A percentile compares a stretch with the other conserved stretches of the same genome.
Evolutionary conservation across 2,113 vertebrate species (phyloP).

Genomic region (Xerus inauris): DNA sequence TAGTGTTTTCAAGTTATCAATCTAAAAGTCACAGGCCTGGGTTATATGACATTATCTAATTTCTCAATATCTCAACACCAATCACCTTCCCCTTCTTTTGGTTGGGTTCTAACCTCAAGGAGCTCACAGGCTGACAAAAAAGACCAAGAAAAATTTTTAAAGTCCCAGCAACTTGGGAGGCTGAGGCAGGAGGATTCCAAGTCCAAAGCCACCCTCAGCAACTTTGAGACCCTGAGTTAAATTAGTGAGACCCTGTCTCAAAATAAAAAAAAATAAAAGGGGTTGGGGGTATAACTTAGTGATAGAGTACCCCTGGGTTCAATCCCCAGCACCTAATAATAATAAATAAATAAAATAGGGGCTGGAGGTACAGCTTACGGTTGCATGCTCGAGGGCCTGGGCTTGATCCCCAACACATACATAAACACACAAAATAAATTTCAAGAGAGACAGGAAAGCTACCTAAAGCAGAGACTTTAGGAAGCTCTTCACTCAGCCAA

Average conservation of each 20-base stretch:
- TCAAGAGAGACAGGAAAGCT: neutral
- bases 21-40: neutral
- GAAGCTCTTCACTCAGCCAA: neutral
- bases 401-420: too few relatives aligned
- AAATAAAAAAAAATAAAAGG: too few relatives aligned
- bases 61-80: neutral
- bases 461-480: neutral
- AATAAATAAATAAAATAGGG: too few relatives aligned
- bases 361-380: too few relatives aligned
- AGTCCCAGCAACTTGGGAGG: neutral
- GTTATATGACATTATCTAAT: neutral
- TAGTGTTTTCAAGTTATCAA: neutral
- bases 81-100: neutral
- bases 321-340: too few relatives aligned
- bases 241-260: too few relatives aligned
- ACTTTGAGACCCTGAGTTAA: too few relatives aligned
- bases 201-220: too few relatives aligned
- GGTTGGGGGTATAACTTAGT: too few relatives aligned
- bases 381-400: too few relatives aligned
- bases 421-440: neutral
- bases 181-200: too few relatives aligned
- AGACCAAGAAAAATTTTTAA: neutral
- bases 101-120: neutral
- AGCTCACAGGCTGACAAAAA: conserved; percentile 1
- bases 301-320: too few relatives aligned